Evolutionary conservation across 2,888 invertebrate species (phyloP), one percentile per base, ranked within the genome.

Genomic region (Neuroscelio doddi): DNA sequence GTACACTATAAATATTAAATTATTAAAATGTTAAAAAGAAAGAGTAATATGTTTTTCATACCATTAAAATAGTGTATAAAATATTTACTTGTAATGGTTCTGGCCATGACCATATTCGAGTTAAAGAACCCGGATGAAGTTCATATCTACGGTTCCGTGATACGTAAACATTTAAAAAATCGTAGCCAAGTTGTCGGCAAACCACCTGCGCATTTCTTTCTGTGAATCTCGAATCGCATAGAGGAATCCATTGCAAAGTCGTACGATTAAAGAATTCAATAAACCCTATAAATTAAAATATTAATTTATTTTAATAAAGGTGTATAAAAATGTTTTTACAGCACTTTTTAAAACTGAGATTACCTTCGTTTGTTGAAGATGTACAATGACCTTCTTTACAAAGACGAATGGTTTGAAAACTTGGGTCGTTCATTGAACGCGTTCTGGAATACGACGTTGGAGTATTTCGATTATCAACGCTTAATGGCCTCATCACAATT

Each of bases 131-230:
- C 44, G 94, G 94, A 83, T 96, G 95, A 76, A 93, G 93, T 80
- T 97, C 96, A 68, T 95, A 92, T 69, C 97, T 87, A 2, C 91
- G 89, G 71, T 94, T 96, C 73, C 93, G 91, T 24, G 93, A 92
- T 68, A 97, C 94, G 80, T 93, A 95, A 0, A 95, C 92, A 81
- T 97, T 96, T 21, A 96, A 88, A 0, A 94, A 91, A 82, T 96
- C 94, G 77, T 92, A 92, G 5, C 97, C 97, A 38, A 99, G 85
- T 82, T 98, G 95, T 15, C 95, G 88, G 79, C 99, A 99, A 0
- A 97, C 96, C 0, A 98, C 98, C 87, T 97, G 93, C 2, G 97
- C 98, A 81, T 98, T 98, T 75, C 97, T 89, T 82, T 98, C 96
- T 0, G 97, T 97, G 82, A 99, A 99, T 59, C 96, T 89, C 38